phyloP scores from a whole-genome alignment of 1,140 invertebrate genomes.

The Bombus balteatus region DNA sequence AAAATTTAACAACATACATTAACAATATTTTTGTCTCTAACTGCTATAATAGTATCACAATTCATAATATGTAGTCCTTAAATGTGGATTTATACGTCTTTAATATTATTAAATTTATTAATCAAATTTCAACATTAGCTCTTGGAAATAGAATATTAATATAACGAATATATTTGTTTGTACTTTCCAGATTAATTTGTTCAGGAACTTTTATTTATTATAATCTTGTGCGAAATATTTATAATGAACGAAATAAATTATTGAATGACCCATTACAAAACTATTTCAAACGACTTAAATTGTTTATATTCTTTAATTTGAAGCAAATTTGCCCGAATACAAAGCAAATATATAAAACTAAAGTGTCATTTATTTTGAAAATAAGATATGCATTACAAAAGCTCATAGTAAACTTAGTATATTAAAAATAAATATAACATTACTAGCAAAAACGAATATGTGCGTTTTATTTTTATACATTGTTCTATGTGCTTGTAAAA shows the following conservation, averaged over 20 bases:
- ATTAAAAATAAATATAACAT: slow-evolving; percentile 40
- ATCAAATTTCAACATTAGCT: background rate
- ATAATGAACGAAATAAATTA: background rate
- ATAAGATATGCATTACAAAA: background rate
- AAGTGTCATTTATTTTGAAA: background rate
- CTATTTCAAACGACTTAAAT: background rate
- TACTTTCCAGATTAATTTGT: background rate
- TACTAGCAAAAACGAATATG: background rate
- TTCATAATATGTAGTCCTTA: background rate
- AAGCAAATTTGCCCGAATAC: background rate
- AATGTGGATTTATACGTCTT: background rate
- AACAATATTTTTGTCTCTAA: background rate
- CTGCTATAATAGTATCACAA: slow-evolving; percentile 13
- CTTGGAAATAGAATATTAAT: background rate
- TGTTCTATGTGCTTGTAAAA: slow-evolving; percentile 3
- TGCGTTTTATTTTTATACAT: slow-evolving; percentile 7
- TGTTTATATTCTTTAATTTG: background rate
- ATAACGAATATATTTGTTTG: background rate
- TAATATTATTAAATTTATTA: background rate
- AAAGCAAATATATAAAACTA: background rate
- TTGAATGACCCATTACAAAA: background rate
- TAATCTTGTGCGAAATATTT: background rate
- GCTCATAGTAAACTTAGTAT: background rate
- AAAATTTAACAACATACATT: slow-evolving; percentile 8
- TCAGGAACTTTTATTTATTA: slow-evolving; percentile 16